These are phyloP conservation scores for Turritopsis rubra DNA, from an alignment of 30 jellyfish, hydroid and myxozoan genomes.

Conservation along the genomic window DNA sequence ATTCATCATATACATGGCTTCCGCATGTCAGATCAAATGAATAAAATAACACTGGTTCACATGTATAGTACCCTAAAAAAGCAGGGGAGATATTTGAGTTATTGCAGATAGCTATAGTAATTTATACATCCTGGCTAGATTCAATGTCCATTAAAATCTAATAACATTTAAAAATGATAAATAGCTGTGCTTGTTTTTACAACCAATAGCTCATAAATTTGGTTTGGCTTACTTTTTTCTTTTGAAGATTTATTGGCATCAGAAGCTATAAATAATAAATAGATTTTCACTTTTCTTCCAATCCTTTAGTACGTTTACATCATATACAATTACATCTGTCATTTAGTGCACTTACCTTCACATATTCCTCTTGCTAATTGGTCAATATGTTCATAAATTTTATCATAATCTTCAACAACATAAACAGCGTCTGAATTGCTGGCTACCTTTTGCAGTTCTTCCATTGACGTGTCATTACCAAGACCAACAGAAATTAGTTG, in stretches of 20 bases:
- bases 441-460: constrained; percentile 55
- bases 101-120: too few species aligned
- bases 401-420: constrained; percentile 35
- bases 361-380: constrained; percentile 59
- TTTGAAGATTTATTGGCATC: not conserved
- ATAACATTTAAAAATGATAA: too few species aligned
- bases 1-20: constrained; percentile 61
- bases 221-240: not conserved
- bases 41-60: constrained; percentile 69
- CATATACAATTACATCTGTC: too few species aligned
- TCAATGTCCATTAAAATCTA: too few species aligned
- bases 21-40: constrained; percentile 62
- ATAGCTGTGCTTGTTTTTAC: too few species aligned
- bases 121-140: too few species aligned
- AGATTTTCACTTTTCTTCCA: too few species aligned
- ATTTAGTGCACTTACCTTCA: constrained; percentile 45
- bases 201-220: not conserved
- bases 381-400: constrained; percentile 40
- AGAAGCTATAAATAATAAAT: not conserved
- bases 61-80: constrained; percentile 23
- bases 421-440: constrained; percentile 41
- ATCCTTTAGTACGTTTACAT: not conserved
- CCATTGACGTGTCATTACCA: constrained; percentile 50
- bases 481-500: constrained; percentile 76
- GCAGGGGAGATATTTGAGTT: too few species aligned